Base-by-base conservation (phyloP, 2,113 vertebrate species). In the Hippocampus guttulatus region DNA sequence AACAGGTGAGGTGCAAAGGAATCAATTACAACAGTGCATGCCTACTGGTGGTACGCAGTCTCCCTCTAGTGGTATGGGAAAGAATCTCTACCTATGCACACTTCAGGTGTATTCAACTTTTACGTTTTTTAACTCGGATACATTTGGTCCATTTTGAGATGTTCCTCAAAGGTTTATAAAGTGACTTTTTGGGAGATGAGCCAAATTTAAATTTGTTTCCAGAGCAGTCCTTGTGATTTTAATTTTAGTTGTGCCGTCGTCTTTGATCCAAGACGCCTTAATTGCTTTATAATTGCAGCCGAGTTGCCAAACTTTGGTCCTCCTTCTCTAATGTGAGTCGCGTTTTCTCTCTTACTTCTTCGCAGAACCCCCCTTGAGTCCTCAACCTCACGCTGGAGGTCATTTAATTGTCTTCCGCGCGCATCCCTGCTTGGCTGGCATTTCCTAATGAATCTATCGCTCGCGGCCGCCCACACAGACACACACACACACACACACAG, bases 391-490 rank as follows among this genome's bases (percentile, higher is more conserved):
- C 79, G 70, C 66, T 75, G 71, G 75, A 63, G 84, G 82, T 87
- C 86, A 81, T 81, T 84, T 87, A 81, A 85, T 86, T 78, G 80
- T 84, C 75, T 85, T 69, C 70, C 77, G 30, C 67, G 20, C 47
- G 16, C 69, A 73, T 68, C 76, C 33, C 49, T 75, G 72, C 65
- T 73, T 55, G 70, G 10, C 68, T 80, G 73, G 67, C 71, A 77
- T 83, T 83, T 87, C 70, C 78, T 89, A 84, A 90, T 89, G 78
- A 90, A 83, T 85, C 71, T 69, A 69, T 63, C 47, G 27, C 52
- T 77, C 80, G 70, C 18, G 20, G 16, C 33, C 33, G 6, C 33
- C 47, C 47, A 49, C 47, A 18, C 14, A 49, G 47, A 64, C 72
- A 75, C 70, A 52, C 75, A 75, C 80, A 66, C 65, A 30, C 30